These are phyloP conservation scores for Pipistrellus kuhlii DNA, from an alignment of 2,797 vertebrate species.

Conservation along the genomic window DNA sequence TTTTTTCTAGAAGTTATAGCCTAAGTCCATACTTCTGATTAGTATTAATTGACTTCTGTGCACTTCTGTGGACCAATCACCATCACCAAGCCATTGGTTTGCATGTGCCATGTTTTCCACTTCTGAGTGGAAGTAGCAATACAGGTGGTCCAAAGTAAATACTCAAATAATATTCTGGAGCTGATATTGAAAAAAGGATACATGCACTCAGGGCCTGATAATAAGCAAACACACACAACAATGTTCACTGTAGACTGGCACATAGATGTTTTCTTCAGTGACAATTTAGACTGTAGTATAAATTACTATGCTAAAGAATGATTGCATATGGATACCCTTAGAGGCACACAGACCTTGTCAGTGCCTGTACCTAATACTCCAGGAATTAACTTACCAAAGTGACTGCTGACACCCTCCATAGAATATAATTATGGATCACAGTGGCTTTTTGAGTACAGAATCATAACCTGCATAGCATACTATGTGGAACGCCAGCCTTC, in stretches of 20 bases:
- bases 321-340: background rate
- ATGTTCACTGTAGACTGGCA: background rate
- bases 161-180: background rate
- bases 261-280: background rate
- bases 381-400: background rate
- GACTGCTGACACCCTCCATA: no score
- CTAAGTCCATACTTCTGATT: background rate
- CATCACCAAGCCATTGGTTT: background rate
- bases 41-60: background rate
- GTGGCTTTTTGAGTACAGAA: background rate
- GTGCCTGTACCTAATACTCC: background rate
- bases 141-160: background rate
- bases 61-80: background rate
- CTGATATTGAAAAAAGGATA: background rate
- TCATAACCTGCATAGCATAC: no score
- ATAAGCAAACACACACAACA: background rate
- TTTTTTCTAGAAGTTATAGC: background rate
- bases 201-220: background rate
- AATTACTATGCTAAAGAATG: background rate
- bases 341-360: background rate
- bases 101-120: background rate
- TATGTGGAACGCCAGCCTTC: fast-evolving
- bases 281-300: background rate
- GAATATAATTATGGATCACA: background rate
- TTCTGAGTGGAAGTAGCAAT: background rate